Evolutionary conservation across 2,888 invertebrate species (phyloP).

Genomic region (Hofmannophila pseudospretella): DNA sequence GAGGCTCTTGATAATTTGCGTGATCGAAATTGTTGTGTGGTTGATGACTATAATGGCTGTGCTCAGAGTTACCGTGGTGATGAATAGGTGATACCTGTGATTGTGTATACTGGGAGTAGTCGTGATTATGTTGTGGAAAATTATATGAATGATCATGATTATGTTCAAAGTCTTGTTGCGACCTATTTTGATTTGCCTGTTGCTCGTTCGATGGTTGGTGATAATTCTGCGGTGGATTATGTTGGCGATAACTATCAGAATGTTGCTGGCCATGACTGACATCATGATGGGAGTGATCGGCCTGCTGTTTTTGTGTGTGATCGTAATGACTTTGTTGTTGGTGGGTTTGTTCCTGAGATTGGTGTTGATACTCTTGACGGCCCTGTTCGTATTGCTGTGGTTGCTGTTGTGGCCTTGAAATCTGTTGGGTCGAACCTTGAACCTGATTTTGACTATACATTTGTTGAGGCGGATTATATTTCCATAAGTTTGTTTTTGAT

Average conservation of each 20-base stretch:
- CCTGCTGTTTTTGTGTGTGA: conserved; percentile 16
- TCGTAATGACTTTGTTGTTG: conserved; percentile 17
- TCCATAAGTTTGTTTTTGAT: not conserved
- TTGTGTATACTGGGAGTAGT: conserved; percentile 10
- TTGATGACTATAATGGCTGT: not conserved
- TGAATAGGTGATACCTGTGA: not conserved
- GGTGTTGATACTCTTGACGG: conserved; percentile 18
- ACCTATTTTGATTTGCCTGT: conserved; percentile 15
- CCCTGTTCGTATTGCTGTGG: conserved; percentile 9
- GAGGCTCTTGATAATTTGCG: not conserved
- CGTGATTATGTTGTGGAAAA: conserved; percentile 8
- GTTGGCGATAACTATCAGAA: conserved; percentile 8
- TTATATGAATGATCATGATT: conserved; percentile 11
- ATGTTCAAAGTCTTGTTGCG: conserved; percentile 17
- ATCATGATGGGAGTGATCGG: conserved; percentile 16
- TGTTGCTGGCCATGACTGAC: not conserved
- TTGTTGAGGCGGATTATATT: not conserved
- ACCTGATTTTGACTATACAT: not conserved
- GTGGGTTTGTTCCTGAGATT: conserved; percentile 20
- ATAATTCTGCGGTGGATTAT: conserved; percentile 16
- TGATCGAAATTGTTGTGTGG: not conserved
- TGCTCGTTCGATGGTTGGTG: conserved; percentile 11
- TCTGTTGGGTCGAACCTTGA: not conserved
- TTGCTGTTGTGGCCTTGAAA: conserved; percentile 10
- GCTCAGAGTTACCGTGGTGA: not conserved